Base-by-base conservation (phyloP, 1,140 invertebrate genomes). In the Sycobia sp. region DNA sequence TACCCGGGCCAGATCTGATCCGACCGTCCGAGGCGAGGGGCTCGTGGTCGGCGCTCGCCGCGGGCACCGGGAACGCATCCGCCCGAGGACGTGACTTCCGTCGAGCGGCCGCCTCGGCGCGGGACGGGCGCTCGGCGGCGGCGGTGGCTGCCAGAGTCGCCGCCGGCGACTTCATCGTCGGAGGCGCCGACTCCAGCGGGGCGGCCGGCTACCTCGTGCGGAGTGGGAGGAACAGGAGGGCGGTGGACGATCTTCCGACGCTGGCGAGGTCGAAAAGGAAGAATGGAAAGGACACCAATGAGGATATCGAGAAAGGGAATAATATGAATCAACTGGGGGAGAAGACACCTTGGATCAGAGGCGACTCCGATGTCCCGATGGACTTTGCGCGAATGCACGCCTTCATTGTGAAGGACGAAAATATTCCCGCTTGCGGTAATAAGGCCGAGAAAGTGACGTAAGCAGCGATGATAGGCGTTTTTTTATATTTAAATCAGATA, bases 381-480 rank as follows among this genome's bases (percentile, higher is more conserved):
- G 49, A 58, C 3, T 54, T 65, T 29, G 36, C 68, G 14, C 62
- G 66, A 22, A 71, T 73, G 67, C 67, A 73, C 43, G 72, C 70
- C 27, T 67, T 70, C 14, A 43, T 73, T 23, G 66, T 73, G 0
- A 67, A 34, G 32, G 72, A 73, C 41, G 66, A 72, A 47, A 20
- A 68, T 22, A 56, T 70, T 16, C 66, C 68, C 18, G 23, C 25
- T 10, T 73, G 72, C 36, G 67, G 63, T 22, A 44, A 2, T 0
- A 0, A 46, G 4, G 68, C 69, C 22, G 32, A 56, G 27, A 41
- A 62, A 58, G 41, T 62, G 29, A 68, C 67, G 71, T 73, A 67
- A 57, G 62, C 65, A 10, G 14, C 5, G 5, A 16, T n/a, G 1
- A 23, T 10, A 46, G n/a, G 34, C n/a, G 5, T 49, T 32, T 16